A percentile compares a stretch with the other conserved stretches of the same genome.
phyloP scores from a whole-genome alignment of 2,888 invertebrate species.

The Parascotia fuliginaria region DNA sequence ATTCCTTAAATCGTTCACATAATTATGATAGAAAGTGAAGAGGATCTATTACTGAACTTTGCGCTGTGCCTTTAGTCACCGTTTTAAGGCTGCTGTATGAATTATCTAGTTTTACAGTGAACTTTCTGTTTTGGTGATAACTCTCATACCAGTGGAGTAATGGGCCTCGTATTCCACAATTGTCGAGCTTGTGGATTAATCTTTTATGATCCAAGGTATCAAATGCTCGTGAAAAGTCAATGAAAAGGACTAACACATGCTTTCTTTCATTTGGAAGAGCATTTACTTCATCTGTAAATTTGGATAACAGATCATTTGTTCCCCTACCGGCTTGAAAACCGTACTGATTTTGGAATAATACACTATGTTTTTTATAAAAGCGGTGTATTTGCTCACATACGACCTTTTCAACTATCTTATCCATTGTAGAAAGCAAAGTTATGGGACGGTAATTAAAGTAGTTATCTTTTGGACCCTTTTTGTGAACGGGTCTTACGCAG shows the following conservation, averaged over 20 bases:
- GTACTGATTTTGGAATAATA: not conserved
- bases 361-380: not conserved
- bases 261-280: not conserved
- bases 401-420: not conserved
- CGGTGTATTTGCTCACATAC: not conserved
- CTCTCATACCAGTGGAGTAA: no score
- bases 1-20: no score
- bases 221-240: not conserved
- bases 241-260: not conserved
- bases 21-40: no score
- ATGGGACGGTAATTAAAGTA: not conserved
- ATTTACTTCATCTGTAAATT: not conserved
- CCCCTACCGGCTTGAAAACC: not conserved
- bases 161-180: not conserved
- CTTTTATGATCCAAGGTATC: not conserved
- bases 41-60: no score
- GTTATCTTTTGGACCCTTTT: not conserved
- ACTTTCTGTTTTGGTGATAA: no score
- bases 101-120: no score
- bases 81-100: no score
- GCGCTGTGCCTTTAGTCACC: no score
- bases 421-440: not conserved
- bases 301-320: not conserved
- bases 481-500: not conserved
- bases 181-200: not conserved